Conservation (phyloP, 2,797 vertebrate species). For the Lithobates pipiens region DNA sequence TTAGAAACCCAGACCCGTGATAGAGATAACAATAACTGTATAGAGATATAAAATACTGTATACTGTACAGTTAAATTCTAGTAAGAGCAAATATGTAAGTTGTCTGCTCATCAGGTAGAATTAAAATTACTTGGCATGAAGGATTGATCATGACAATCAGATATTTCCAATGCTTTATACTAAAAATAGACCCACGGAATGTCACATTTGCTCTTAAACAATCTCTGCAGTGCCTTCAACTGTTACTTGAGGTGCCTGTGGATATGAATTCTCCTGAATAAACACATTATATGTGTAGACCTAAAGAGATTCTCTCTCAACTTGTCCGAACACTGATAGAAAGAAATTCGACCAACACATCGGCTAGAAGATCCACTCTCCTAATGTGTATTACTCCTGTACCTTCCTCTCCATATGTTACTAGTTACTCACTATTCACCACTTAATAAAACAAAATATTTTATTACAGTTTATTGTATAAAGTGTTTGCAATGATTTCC, state of each 20-base stretch:
- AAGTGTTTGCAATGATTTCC: constrained; percentile 40
- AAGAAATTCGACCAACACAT: background rate
- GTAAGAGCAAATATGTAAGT: too few relatives aligned
- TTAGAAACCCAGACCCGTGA: too few relatives aligned
- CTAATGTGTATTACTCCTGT: constrained; percentile 25
- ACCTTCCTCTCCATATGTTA: constrained; percentile 37
- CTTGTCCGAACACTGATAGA: constrained; percentile 7
- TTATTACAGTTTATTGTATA: constrained; percentile 54
- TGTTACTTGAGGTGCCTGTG: constrained; percentile 22
- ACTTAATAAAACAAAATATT: constrained; percentile 55
- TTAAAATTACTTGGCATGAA: too few relatives aligned
- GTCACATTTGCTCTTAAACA: constrained; percentile 8
- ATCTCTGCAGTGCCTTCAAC: constrained; percentile 4
- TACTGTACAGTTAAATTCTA: too few relatives aligned
- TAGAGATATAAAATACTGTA: too few relatives aligned
- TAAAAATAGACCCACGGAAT: background rate
- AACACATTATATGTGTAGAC: constrained; percentile 25
- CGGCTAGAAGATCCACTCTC: background rate
- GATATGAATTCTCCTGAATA: constrained; percentile 27
- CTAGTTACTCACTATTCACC: constrained; percentile 47
- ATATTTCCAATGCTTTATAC: background rate
- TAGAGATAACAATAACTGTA: too few relatives aligned
- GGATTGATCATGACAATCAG: too few relatives aligned
- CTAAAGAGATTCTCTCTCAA: constrained; percentile 7
- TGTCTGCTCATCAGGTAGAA: too few relatives aligned